phyloP scores from a whole-genome alignment of 2,888 invertebrate genomes.

The Crepidodera aurea region DNA sequence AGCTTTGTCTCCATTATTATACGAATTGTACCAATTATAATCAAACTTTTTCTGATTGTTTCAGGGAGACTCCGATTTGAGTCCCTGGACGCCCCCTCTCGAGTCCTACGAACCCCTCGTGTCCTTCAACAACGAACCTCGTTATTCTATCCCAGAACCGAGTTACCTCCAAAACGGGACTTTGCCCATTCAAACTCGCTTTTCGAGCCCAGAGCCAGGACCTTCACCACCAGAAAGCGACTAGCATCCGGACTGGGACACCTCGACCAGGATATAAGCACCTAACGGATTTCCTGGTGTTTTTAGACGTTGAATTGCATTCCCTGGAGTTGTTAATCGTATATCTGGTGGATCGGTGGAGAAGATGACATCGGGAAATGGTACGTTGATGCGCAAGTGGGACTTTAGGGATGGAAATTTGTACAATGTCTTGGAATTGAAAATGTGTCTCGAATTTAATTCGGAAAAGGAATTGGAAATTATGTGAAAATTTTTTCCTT shows the following conservation, averaged over 20 bases:
- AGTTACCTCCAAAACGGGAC: slow-evolving; percentile 47
- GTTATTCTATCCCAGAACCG: slow-evolving; percentile 46
- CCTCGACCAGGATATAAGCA: slow-evolving; percentile 57
- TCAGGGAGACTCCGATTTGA: slow-evolving; percentile 65
- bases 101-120: slow-evolving; percentile 41
- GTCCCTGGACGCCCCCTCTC: slow-evolving; percentile 54
- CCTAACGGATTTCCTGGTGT: not conserved
- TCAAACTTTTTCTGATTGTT: slow-evolving; percentile 38
- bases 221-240: slow-evolving; percentile 55
- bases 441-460: not conserved
- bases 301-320: too few species aligned
- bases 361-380: slow-evolving; percentile 35
- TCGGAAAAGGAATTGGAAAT: not conserved
- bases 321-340: too few species aligned
- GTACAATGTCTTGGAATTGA: not conserved
- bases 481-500: not conserved
- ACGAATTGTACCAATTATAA: too few species aligned
- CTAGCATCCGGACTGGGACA: slow-evolving; percentile 58
- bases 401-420: not conserved
- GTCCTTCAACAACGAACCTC: slow-evolving; percentile 36
- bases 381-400: not conserved
- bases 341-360: slow-evolving; percentile 23
- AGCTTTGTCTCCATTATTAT: too few species aligned
- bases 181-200: slow-evolving; percentile 44
- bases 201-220: slow-evolving; percentile 54